Conservation (phyloP, 1,140 invertebrate genomes). For the Drosophila melanogaster region DNA sequence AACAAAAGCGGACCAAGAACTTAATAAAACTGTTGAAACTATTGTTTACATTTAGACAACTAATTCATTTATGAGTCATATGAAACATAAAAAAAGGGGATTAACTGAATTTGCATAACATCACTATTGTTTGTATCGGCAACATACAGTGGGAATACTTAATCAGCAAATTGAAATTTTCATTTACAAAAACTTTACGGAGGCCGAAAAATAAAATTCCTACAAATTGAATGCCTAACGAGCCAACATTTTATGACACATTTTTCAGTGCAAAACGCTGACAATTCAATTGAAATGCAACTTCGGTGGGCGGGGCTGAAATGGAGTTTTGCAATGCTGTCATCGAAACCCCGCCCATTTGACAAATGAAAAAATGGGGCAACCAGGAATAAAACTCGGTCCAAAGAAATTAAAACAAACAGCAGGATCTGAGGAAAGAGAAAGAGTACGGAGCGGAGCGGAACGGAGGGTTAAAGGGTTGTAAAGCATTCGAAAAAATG, state of each 20-base stretch:
- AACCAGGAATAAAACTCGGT: constrained; percentile 37
- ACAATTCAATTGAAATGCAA: constrained; percentile 75
- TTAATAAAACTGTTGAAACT: constrained; percentile 5
- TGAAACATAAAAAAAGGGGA: not conserved
- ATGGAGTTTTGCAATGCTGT: constrained; percentile 52
- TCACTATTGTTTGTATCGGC: not conserved
- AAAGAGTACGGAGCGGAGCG: not conserved
- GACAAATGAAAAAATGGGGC: constrained; percentile 10
- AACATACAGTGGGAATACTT: not conserved
- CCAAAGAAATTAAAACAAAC: constrained; percentile 75
- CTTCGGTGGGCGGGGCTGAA: constrained; percentile 16
- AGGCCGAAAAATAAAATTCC: not conserved
- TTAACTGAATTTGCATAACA: not conserved
- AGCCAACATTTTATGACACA: constrained; percentile 52
- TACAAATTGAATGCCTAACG: constrained; percentile 16
- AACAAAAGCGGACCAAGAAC: not conserved
- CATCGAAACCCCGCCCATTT: constrained; percentile 33
- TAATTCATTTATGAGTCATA: constrained; percentile 15
- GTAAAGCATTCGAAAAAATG: constrained; percentile 51
- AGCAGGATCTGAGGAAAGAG: constrained; percentile 3
- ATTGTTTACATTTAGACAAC: constrained; percentile 8
- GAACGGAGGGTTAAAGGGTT: constrained; percentile 11
- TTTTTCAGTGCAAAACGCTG: constrained; percentile 61
- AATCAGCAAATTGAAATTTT: not conserved
- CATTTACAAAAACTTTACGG: not conserved